Evolutionary conservation across 2,797 vertebrate species (phyloP), one percentile per base, ranked within the genome.

Genomic region (Hippopotamyrus pictus): DNA sequence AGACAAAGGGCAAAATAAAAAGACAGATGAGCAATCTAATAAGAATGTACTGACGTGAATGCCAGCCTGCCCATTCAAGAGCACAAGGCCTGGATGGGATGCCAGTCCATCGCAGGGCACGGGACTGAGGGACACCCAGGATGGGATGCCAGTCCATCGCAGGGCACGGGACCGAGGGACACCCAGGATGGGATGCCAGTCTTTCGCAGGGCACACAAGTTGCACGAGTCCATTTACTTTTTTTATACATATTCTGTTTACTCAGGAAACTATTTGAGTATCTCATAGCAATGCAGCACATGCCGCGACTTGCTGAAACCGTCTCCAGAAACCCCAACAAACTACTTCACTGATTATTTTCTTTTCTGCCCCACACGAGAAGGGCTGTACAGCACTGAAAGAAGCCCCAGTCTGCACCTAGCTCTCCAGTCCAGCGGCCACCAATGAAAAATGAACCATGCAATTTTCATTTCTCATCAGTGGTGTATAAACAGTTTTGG

Each of bases 391-490:
- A 46, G 50, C 57, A 85, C 33, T 73, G 17, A 83, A 92, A 65
- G 84, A 59, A 90, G 6, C 89, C 79, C 5, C 51, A 41, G 6
- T 25, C 62, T 53, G 22, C 82, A 53, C 62, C 46, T 86, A 86
- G 51, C 90, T 90, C 89, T 88, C 88, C 88, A 73, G 69, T 88
- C 87, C 88, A 22, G 46, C n/a, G 57, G 54, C 88, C 51, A 86
- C 88, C 69, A 41, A 88, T 33, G 85, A 89, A 82, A 37, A 88
- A 89, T 53, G 85, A 91, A 92, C 88, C 87, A 29, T n/a, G 86
- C 90, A 84, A 89, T 91, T 93, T 91, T 93, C 92, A 92, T 90
- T 92, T 91, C 90, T 92, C 88, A 88, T 90, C 90, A 90, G 90
- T 89, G 89, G 90, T 89, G 87, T 57, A 88, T 88, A 89, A 90